phyloP scores from a whole-genome alignment of 2,888 invertebrate genomes.

The Rhopalosiphum nymphaeae region DNA sequence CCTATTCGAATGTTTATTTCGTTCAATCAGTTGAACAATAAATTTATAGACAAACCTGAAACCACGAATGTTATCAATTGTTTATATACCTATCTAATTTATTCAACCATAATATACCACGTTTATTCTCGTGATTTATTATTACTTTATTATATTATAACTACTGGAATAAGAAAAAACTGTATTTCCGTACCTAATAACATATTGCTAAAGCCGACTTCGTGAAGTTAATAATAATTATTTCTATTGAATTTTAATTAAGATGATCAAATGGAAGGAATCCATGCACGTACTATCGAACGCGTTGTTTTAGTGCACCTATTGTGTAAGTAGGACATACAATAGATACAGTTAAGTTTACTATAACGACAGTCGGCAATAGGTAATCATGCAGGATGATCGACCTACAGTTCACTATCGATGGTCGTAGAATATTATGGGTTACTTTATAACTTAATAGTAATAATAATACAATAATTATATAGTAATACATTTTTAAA shows the following conservation, averaged over 20 bases:
- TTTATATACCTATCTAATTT: background rate
- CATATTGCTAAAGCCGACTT: background rate
- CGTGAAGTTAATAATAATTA: slow-evolving; percentile 36
- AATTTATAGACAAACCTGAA: background rate
- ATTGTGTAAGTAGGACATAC: background rate
- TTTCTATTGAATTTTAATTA: slow-evolving; percentile 7
- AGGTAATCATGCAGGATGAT: background rate
- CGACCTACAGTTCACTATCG: background rate
- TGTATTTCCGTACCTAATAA: background rate
- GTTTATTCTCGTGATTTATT: background rate
- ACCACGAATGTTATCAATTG: background rate
- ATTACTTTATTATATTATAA: background rate
- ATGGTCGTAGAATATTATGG: background rate
- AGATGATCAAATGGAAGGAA: background rate
- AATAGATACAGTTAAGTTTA: slow-evolving; percentile 1
- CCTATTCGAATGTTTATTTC: background rate
- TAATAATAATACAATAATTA: background rate
- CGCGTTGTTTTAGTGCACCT: background rate
- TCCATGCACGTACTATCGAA: background rate
- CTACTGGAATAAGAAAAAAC: background rate
- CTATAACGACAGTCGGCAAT: background rate
- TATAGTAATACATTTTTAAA: background rate
- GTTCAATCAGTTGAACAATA: background rate
- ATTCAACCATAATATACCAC: background rate
- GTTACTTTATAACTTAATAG: background rate